phyloP scores from a whole-genome alignment of 1,140 invertebrate genomes.

The Ips nitidus region DNA sequence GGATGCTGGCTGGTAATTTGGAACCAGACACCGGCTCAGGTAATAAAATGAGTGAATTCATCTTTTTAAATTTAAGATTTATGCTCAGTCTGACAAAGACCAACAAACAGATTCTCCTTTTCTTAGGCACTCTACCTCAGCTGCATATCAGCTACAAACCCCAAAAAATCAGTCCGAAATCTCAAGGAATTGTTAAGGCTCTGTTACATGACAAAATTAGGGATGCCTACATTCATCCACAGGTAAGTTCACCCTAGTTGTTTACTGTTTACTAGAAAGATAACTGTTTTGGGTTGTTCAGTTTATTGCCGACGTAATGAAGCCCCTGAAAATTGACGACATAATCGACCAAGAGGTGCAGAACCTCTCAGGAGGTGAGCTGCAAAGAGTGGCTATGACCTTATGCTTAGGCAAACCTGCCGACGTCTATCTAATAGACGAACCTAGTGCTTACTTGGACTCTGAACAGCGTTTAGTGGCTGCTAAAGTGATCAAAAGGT shows the following conservation, averaged over 20 bases:
- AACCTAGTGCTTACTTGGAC: constrained; percentile 98
- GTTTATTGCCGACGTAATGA: constrained; percentile 99
- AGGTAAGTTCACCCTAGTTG: constrained; percentile 55
- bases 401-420: constrained; percentile 98
- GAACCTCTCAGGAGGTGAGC: constrained; percentile 98
- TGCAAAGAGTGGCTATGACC: constrained; percentile 95
- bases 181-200: constrained; percentile 87
- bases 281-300: constrained; percentile 52
- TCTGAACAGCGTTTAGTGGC: constrained; percentile 99
- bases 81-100: not conserved
- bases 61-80: not conserved
- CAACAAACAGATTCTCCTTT: constrained; percentile 1
- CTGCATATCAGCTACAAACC: constrained; percentile 99
- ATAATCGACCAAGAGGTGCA: constrained; percentile 99
- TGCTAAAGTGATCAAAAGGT: constrained; percentile 97
- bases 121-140: constrained; percentile 76
- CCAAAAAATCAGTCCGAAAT: constrained; percentile 99
- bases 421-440: constrained; percentile 98
- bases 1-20: constrained; percentile 96
- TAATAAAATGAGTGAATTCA: constrained; percentile 44
- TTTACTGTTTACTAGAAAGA: constrained; percentile 10
- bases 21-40: constrained; percentile 85
- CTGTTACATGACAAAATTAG: constrained; percentile 95
- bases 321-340: constrained; percentile 96
- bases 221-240: constrained; percentile 95